Percentiles rank a stretch among this genome's conserved stretches.
phyloP scores from a whole-genome alignment of 2,113 vertebrate species.

The Halichoerus grypus region DNA sequence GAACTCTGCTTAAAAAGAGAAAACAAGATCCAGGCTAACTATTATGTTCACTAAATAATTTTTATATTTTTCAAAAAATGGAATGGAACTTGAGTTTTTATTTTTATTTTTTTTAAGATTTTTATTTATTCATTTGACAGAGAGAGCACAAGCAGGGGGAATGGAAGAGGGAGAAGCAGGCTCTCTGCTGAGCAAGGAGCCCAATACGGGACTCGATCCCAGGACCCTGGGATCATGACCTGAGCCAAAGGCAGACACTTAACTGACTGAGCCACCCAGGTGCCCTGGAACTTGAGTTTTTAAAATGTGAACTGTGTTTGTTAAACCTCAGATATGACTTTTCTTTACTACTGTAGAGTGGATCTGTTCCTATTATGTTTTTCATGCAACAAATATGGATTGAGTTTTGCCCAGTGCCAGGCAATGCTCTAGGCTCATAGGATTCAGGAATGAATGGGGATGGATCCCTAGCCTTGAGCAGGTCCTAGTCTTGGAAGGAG shows the following conservation, averaged over 20 bases:
- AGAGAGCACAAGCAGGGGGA: not conserved
- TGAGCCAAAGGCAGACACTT: too few species aligned
- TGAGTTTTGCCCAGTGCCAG: not conserved
- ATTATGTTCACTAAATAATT: not conserved
- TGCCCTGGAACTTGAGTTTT: not conserved
- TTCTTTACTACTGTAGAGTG: not conserved
- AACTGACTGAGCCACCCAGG: too few species aligned
- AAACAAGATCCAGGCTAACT: not conserved
- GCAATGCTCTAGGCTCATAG: not conserved
- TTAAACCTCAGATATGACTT: not conserved
- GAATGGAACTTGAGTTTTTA: not conserved
- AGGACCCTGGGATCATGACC: too few species aligned
- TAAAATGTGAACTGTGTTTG: not conserved
- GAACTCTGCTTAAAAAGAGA: not conserved
- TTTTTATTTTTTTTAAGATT: not conserved
- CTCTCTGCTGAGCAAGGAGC: too few species aligned
- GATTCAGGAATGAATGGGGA: not conserved
- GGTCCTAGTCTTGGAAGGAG: not conserved
- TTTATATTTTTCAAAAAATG: not conserved
- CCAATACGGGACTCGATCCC: too few species aligned
- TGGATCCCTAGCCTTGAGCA: not conserved
- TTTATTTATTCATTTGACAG: not conserved
- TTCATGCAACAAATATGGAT: not conserved
- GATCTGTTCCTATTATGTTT: not conserved
- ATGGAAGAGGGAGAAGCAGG: too few species aligned